Evolutionary conservation across 2,797 vertebrate genomes (phyloP).

Genomic region (Eulemur rubriventer): DNA sequence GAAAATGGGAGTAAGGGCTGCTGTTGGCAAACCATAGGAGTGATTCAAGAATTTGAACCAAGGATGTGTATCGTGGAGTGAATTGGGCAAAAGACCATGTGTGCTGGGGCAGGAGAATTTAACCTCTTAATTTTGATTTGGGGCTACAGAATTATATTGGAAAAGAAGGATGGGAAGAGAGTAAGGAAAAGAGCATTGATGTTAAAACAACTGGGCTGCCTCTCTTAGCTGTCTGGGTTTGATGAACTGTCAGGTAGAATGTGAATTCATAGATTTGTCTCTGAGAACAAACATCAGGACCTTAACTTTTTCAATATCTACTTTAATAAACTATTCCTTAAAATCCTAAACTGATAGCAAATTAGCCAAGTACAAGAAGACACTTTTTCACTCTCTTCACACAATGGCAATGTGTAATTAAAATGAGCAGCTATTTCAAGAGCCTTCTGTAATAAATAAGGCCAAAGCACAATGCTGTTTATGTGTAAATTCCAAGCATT

Average conservation of each 20-base stretch:
- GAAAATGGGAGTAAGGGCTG: background rate
- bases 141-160: background rate
- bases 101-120: background rate
- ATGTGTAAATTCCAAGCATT: slow-evolving; percentile 73
- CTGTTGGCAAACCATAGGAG: background rate
- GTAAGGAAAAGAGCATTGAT: background rate
- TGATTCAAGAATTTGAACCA: background rate
- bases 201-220: slow-evolving; percentile 44
- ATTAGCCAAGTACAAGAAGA: slow-evolving; percentile 54
- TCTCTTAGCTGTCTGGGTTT: background rate
- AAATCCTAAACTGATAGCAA: slow-evolving; percentile 64
- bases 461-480: slow-evolving; percentile 61
- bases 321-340: slow-evolving; percentile 59
- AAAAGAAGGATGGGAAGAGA: background rate
- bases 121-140: slow-evolving; percentile 40
- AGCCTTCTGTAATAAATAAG: slow-evolving; percentile 64
- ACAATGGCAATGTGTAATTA: slow-evolving; percentile 68
- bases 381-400: slow-evolving; percentile 20
- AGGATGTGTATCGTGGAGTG: background rate
- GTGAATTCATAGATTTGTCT: slow-evolving; percentile 59
- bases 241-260: slow-evolving; percentile 59
- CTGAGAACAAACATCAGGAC: slow-evolving; percentile 56
- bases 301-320: slow-evolving; percentile 48
- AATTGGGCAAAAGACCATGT: background rate
- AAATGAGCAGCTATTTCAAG: slow-evolving; percentile 60